These are phyloP conservation scores for Bombus balteatus DNA, from an alignment of 1,140 invertebrate genomes.

Conservation along the genomic window DNA sequence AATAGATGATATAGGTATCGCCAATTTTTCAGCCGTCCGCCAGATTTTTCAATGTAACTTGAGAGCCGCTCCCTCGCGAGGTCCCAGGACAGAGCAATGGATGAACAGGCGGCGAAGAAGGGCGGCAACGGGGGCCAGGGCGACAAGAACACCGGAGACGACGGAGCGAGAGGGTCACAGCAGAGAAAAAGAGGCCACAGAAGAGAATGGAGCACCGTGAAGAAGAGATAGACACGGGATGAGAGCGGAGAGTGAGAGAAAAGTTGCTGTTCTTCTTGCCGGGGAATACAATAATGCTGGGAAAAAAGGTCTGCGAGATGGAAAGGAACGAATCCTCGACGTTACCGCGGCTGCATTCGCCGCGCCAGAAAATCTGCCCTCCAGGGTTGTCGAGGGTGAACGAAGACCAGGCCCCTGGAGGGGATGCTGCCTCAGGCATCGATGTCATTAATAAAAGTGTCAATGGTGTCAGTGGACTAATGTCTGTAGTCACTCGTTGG, in stretches of 20 bases:
- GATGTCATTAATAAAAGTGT: conserved; percentile 82
- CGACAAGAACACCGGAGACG: conserved; percentile 64
- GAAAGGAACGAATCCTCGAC: conserved; percentile 66
- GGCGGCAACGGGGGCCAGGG: conserved; percentile 55
- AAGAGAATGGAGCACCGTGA: conserved; percentile 33
- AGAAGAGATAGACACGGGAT: conserved; percentile 57
- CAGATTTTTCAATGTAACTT: conserved; percentile 73
- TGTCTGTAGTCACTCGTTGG: conserved; percentile 80
- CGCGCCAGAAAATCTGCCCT: conserved; percentile 62
- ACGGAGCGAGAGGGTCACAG: conserved; percentile 21
- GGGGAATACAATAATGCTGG: conserved; percentile 64
- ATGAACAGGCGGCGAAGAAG: conserved; percentile 64
- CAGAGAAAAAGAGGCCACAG: conserved; percentile 56
- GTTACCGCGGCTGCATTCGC: conserved; percentile 64
- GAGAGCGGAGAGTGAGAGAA: conserved; percentile 40
- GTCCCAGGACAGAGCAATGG: conserved; percentile 69
- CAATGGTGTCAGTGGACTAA: conserved; percentile 83
- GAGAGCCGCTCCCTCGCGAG: conserved; percentile 69
- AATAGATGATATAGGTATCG: conserved; percentile 71
- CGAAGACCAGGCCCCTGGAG: conserved; percentile 20
- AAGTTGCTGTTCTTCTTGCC: conserved; percentile 46
- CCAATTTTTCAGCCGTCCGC: conserved; percentile 70
- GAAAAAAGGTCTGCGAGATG: conserved; percentile 61
- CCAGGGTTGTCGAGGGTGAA: conserved; percentile 49
- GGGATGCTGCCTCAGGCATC: conserved; percentile 73